These are phyloP conservation scores for Campylorhamphus procurvoides DNA, from an alignment of 2,113 vertebrate species.

Conservation along the genomic window DNA sequence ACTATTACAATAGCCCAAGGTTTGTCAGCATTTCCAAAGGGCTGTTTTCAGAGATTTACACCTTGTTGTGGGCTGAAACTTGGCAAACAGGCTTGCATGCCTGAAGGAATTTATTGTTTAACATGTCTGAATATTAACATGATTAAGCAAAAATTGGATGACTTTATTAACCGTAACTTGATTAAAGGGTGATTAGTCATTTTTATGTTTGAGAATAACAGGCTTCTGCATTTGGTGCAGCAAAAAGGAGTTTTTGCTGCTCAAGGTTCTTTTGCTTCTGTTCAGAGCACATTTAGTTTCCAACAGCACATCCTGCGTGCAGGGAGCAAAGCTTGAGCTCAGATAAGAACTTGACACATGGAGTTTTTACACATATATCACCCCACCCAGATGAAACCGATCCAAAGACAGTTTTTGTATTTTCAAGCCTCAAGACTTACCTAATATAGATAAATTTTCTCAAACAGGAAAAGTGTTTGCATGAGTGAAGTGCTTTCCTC, in stretches of 20 bases:
- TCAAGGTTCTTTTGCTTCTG: not conserved
- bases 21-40: conserved; percentile 31
- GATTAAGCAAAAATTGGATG: conserved; percentile 69
- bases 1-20: not conserved
- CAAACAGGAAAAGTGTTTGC: not conserved
- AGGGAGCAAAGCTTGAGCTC: not conserved
- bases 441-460: not conserved
- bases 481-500: not conserved
- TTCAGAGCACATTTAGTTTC: not conserved
- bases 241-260: not conserved
- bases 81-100: conserved; percentile 50
- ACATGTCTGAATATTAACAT: conserved; percentile 67
- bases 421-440: not conserved
- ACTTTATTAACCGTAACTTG: conserved; percentile 59
- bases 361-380: not conserved
- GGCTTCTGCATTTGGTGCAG: not conserved
- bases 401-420: not conserved
- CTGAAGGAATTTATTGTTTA: conserved; percentile 58
- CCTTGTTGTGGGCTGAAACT: conserved; percentile 61
- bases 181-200: conserved; percentile 62
- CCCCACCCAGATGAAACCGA: not conserved
- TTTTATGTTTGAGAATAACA: conserved; percentile 35
- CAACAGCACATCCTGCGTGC: not conserved
- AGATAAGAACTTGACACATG: not conserved
- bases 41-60: conserved; percentile 41